These are phyloP conservation scores for Hippoglossus stenolepis DNA, from an alignment of 2,113 vertebrate species.

Conservation along the genomic window DNA sequence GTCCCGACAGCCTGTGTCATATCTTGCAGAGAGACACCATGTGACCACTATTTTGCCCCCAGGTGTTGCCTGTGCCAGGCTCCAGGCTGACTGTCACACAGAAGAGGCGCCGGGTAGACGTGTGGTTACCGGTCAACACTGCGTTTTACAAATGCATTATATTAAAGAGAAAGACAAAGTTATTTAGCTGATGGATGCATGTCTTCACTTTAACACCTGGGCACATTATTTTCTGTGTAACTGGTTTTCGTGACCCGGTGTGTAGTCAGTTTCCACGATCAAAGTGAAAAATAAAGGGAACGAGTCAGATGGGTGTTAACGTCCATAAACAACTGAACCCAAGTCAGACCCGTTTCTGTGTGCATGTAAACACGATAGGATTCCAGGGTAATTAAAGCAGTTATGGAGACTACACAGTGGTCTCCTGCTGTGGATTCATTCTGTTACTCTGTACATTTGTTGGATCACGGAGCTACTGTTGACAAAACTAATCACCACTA, in stretches of 20 bases:
- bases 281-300: background rate
- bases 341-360: constrained; percentile 37
- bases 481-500: background rate
- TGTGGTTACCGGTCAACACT: background rate
- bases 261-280: background rate
- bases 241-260: background rate
- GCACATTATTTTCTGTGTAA: too few relatives aligned
- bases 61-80: constrained; percentile 20
- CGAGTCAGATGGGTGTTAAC: background rate
- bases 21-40: constrained; percentile 8
- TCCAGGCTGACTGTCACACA: constrained; percentile 46
- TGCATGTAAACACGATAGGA: constrained; percentile 46
- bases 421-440: constrained; percentile 5
- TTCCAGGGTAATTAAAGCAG: constrained; percentile 31
- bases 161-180: background rate
- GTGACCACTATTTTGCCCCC: constrained; percentile 69
- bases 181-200: background rate
- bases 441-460: background rate
- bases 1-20: background rate
- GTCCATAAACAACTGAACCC: constrained; percentile 18
- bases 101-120: background rate
- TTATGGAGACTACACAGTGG: constrained; percentile 1
- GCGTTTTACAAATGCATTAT: background rate
- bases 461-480: background rate
- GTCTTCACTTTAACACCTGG: background rate